These are phyloP conservation scores for Heliconius melpomene DNA, from an alignment of 1,140 invertebrate species.

Conservation along the genomic window DNA sequence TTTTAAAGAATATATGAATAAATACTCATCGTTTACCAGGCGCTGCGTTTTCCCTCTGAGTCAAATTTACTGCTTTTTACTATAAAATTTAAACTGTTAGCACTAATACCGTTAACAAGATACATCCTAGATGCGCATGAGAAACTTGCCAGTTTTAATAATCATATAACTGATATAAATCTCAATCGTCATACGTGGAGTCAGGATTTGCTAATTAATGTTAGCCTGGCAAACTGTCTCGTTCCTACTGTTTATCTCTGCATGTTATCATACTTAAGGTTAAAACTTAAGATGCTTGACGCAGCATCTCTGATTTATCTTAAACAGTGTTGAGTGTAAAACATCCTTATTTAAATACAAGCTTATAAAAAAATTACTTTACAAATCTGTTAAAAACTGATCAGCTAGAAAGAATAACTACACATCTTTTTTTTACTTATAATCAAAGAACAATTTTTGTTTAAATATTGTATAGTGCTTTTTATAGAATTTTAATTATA, in stretches of 20 bases:
- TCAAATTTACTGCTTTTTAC: background rate
- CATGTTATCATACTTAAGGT: conserved; percentile 26
- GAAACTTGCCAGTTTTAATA: conserved; percentile 46
- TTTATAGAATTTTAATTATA: too few relatives aligned
- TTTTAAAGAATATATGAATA: too few relatives aligned
- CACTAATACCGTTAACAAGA: conserved; percentile 16
- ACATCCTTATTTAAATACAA: background rate
- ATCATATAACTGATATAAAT: conserved; percentile 49
- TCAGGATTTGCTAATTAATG: conserved; percentile 55
- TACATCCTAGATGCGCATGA: conserved; percentile 15
- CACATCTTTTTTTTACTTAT: too few relatives aligned
- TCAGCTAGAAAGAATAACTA: too few relatives aligned
- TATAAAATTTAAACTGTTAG: background rate
- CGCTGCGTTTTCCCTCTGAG: too few relatives aligned
- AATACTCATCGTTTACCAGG: too few relatives aligned
- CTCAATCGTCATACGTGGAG: conserved; percentile 41
- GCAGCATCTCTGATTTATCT: conserved; percentile 23
- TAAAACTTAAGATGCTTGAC: conserved; percentile 1
- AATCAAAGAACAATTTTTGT: too few relatives aligned
- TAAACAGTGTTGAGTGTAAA: background rate
- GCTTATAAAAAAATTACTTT: too few relatives aligned
- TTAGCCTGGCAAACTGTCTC: conserved; percentile 25
- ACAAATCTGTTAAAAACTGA: too few relatives aligned
- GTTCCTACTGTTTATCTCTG: conserved; percentile 9
- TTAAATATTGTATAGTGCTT: too few relatives aligned